Evolutionary conservation across 2,888 invertebrate species (phyloP), one percentile per base, ranked within the genome.

Genomic region (Diadegma fenestrale): DNA sequence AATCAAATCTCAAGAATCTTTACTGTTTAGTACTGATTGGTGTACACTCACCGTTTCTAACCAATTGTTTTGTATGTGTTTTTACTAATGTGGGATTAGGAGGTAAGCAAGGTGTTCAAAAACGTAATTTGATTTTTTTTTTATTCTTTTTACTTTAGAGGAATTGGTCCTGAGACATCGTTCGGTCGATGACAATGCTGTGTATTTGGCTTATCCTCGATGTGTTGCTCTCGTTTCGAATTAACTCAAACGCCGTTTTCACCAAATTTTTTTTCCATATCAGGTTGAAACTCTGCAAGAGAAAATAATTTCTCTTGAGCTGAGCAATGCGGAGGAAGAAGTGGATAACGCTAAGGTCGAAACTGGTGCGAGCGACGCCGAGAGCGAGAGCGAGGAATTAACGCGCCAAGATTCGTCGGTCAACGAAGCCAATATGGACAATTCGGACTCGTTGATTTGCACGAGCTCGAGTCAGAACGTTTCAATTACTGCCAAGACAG

Each of bases 241-340:
- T 76, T 17, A 6, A n/a, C 14, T 66, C 22, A 4, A 4, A 17
- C 41, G 7, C 12, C 17, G 41, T 7, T 63, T 48, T 73, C 17
- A 72, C 69, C 26, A 41, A 19, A 10, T 54, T 48, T 77, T 61
- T 73, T 10, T 45, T 73, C 30, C 48, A 68, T 4, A 68, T 30
- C 33, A 97, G 98, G 98, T 98, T 94, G 98, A 98, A 95, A 98
- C 98, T 86, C 96, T 98, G 87, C 97, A 97, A 94, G 98, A 98
- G 94, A 98, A 98, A 95, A 98, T 98, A 90, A 97, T 98, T 94
- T 98, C 98, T 82, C 94, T 98, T 94, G 98, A 98, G 94, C 94
- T 98, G 93, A 97, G 97, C 86, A 96, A 95, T 90, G 95, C 95
- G 83, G 95, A 96, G 90, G 95, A 95, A 33, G 95, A 95, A 82